These are phyloP conservation scores for Dendronephthya gigantea DNA, from an alignment of 64 coral and sea anemone species.

Conservation along the genomic window DNA sequence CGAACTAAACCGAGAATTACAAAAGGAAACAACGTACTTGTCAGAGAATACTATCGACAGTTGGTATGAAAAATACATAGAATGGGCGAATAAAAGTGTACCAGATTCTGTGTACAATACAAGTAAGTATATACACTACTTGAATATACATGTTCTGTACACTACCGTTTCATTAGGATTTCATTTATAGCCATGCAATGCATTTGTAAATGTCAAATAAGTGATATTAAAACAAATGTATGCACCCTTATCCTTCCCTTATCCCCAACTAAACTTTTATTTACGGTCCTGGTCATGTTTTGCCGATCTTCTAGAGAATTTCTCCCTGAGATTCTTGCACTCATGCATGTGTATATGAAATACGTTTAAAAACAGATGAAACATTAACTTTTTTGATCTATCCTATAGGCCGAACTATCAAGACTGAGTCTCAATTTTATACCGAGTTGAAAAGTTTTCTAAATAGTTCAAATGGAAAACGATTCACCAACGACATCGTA, in stretches of 20 bases:
- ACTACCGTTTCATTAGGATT: background rate
- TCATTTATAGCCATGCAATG: too few relatives aligned
- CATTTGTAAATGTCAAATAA: too few relatives aligned
- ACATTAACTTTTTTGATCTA: background rate
- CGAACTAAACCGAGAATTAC: conserved; percentile 32
- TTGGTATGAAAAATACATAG: conserved; percentile 82
- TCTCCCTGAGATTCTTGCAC: too few relatives aligned
- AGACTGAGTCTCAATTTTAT: background rate
- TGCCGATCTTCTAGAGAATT: too few relatives aligned
- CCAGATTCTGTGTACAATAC: background rate
- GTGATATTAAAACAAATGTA: too few relatives aligned
- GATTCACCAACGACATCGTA: background rate
- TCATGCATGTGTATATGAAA: background rate
- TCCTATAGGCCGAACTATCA: background rate
- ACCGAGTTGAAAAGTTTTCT: background rate
- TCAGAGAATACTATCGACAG: conserved; percentile 52
- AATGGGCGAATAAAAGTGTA: conserved; percentile 40
- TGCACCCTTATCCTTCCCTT: too few relatives aligned
- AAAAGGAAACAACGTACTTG: conserved; percentile 45
- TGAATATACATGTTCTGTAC: background rate
- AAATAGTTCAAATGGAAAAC: background rate
- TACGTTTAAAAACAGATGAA: too few relatives aligned
- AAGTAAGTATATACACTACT: background rate
- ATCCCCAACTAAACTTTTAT: too few relatives aligned
- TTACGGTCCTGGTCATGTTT: too few relatives aligned